Percentiles rank a stretch among this genome's conserved stretches.
Evolutionary conservation across 2,113 vertebrate species (phyloP).

Genomic region (Fulmarus glacialis): DNA sequence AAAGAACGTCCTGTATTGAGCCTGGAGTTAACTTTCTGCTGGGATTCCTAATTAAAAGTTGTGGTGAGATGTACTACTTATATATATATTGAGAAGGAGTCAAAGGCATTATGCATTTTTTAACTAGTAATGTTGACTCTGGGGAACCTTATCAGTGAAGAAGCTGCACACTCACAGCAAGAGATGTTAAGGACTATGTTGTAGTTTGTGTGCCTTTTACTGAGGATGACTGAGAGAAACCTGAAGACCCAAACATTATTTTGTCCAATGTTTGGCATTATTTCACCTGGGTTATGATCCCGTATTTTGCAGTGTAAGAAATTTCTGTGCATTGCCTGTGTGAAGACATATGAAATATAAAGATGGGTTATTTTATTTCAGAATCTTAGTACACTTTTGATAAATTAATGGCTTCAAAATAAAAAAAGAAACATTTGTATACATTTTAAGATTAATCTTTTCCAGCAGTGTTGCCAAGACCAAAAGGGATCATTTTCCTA

Average conservation of each 20-base stretch:
- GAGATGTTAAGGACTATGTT: not conserved
- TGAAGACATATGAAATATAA: not conserved
- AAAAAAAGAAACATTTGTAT: not conserved
- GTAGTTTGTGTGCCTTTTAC: not conserved
- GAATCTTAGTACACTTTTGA: not conserved
- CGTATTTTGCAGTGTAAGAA: not conserved
- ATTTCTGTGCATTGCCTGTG: not conserved
- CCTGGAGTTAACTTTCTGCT: not conserved
- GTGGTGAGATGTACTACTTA: not conserved
- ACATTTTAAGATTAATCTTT: not conserved
- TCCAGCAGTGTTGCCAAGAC: not conserved
- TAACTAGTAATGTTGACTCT: not conserved
- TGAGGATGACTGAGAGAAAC: not conserved
- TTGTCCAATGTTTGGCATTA: not conserved
- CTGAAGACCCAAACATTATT: not conserved
- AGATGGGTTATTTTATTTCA: not conserved
- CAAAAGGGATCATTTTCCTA: not conserved
- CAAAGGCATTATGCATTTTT: not conserved
- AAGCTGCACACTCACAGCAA: not conserved
- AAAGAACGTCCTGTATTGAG: constrained; percentile 29
- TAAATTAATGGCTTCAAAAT: not conserved
- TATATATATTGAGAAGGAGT: not conserved
- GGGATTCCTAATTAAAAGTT: constrained; percentile 14
- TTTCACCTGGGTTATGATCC: not conserved
- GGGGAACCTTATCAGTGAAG: not conserved